These are phyloP conservation scores for Tragelaphus imberbis DNA, from an alignment of 2,113 vertebrate species.

Conservation along the genomic window DNA sequence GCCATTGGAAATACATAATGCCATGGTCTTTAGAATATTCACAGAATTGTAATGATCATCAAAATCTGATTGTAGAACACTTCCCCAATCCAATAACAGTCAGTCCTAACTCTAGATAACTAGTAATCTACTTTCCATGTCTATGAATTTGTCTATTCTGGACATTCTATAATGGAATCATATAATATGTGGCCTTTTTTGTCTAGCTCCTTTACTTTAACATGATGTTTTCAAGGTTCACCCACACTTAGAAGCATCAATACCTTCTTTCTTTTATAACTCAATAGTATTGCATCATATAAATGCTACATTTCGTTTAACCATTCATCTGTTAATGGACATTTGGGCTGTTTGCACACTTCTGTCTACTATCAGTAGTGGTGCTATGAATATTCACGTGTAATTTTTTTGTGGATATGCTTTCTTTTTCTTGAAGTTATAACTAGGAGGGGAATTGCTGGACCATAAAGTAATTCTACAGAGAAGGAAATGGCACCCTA, in stretches of 20 bases:
- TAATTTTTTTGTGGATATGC: neutral
- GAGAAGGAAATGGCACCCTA: too few species aligned
- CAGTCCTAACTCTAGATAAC: neutral
- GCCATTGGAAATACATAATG: neutral
- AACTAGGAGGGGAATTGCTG: neutral
- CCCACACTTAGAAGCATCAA: neutral
- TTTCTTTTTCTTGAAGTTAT: neutral
- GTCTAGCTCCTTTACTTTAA: neutral
- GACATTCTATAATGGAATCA: neutral
- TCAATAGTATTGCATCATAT: neutral
- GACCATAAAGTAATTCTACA: neutral
- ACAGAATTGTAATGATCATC: neutral
- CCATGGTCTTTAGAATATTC: neutral
- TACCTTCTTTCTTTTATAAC: neutral
- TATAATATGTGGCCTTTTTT: neutral
- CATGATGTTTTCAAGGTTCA: neutral
- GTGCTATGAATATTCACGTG: neutral
- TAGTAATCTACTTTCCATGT: neutral
- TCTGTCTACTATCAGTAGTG: neutral
- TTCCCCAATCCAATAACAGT: neutral
- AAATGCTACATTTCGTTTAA: neutral
- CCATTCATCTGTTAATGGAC: neutral
- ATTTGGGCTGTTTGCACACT: neutral
- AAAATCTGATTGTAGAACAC: neutral
- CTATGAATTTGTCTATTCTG: neutral